Percentiles rank a stretch among this genome's conserved stretches.
Conservation (phyloP, 2,888 invertebrate genomes). For the Epiblema foenella region DNA sequence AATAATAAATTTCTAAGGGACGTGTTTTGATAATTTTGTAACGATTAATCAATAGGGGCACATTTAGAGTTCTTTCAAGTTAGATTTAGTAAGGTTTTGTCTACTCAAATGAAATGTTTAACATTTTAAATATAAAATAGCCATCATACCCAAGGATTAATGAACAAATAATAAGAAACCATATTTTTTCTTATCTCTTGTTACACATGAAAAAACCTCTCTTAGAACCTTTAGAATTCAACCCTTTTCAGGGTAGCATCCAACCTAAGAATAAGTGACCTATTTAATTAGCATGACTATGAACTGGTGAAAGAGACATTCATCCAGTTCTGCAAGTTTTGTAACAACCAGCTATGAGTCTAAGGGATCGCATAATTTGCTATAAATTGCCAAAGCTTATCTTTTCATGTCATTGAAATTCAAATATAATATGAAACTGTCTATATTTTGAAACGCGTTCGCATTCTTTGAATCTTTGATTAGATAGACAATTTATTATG, state of each 20-base stretch:
- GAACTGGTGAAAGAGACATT: slow-evolving; percentile 37
- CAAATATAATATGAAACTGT: slow-evolving; percentile 47
- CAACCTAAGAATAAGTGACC: slow-evolving; percentile 7
- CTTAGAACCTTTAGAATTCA: slow-evolving; percentile 5
- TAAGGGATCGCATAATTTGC: slow-evolving; percentile 56
- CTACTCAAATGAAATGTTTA: not conserved
- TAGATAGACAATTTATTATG: too few species aligned
- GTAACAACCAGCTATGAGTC: slow-evolving; percentile 48
- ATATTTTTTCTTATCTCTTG: not conserved
- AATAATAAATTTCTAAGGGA: not conserved
- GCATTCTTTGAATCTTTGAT: not conserved
- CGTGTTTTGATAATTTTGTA: not conserved
- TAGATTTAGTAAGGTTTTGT: not conserved
- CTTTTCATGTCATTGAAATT: slow-evolving; percentile 51
- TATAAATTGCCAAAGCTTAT: slow-evolving; percentile 50
- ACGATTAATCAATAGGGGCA: not conserved
- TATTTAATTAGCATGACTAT: slow-evolving; percentile 30
- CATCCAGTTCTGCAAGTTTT: slow-evolving; percentile 45
- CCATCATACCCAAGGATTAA: not conserved
- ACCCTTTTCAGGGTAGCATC: not conserved
- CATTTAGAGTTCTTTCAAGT: not conserved
- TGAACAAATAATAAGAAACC: not conserved
- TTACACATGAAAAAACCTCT: not conserved
- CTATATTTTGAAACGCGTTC: slow-evolving; percentile 14
- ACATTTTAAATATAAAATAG: too few species aligned